These are phyloP conservation scores for Marmota flaviventris DNA, from an alignment of 2,113 vertebrate species.

Conservation along the genomic window DNA sequence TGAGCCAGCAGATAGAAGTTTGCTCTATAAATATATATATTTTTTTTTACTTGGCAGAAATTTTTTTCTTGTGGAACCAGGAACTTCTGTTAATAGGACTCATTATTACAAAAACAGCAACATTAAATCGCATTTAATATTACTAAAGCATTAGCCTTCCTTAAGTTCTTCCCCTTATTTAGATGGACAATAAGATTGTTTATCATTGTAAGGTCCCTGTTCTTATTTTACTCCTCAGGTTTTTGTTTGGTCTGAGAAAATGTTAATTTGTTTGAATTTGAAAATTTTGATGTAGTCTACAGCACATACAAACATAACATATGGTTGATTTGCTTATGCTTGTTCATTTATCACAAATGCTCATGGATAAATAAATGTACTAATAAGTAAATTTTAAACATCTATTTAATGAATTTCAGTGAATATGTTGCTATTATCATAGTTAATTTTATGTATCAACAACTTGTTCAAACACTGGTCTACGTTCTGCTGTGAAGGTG, in stretches of 20 bases:
- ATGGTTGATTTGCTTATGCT: neutral
- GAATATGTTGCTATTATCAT: neutral
- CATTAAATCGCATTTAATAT: neutral
- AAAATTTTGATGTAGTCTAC: neutral
- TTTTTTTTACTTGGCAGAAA: neutral
- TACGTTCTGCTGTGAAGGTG: neutral
- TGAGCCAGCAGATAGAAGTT: neutral
- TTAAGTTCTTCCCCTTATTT: neutral
- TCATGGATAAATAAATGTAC: neutral
- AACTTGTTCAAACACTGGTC: neutral
- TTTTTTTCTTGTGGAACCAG: neutral
- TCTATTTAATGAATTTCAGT: neutral
- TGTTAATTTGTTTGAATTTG: neutral
- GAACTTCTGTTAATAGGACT: neutral
- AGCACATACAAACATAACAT: neutral
- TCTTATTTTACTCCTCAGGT: neutral
- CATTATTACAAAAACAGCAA: neutral
- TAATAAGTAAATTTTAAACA: neutral
- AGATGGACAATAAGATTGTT: neutral
- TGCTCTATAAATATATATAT: neutral
- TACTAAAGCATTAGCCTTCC: neutral
- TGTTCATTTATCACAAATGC: neutral
- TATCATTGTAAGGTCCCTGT: neutral
- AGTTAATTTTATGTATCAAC: neutral
- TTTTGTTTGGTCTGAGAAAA: neutral